Base-by-base conservation (phyloP, 2,113 vertebrate genomes). In the Protobothrops mucrosquamatus region DNA sequence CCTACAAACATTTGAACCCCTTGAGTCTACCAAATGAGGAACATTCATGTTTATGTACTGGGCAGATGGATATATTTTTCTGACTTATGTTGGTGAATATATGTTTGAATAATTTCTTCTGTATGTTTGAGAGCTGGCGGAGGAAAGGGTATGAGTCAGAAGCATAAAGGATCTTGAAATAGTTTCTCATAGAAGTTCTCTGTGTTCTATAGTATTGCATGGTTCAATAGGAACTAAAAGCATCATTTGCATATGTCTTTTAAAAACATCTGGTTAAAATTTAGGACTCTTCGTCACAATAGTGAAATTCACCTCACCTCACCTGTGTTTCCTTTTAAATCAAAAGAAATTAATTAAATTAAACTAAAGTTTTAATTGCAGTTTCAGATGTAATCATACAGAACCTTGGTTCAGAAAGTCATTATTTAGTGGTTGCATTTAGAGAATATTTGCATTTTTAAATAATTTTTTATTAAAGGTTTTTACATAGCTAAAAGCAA, bases 201-300 rank as follows among this genome's bases (percentile, higher is more conserved):
- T 46, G 9, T 61, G 48, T 87, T 18, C 55, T 87, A 59, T 20
- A 34, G 12, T 88, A 88, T 64, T 20, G 6, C 11, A 29, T 61
- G 87, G n/a, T 89, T 4, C 87, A 87, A 94, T 52, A n/a, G 57
- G 48, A 96, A 55, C 14, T 55, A 81, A 7, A 56, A 48, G 85
- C 23, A 8, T 22, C 86, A 1, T n/a, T 88, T 1, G 0, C 23
- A 1, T 92, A 15, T 87, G 57, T 59, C 51, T 89, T 61, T 91
- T 23, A 69, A 69, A 29, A 92, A 59, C 6, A 59, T 6, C 34
- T 20, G 4, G 91, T 51, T 92, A 89, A 54, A 90, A 90, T 87
- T 51, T 85, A 12, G 2, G 15, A 59, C 34, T 39, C 90, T 22
- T 57, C 29, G 18, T 29, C 54, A 92, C n/a, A 91, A 85, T 7